Evolutionary conservation across 2,888 invertebrate genomes (phyloP), one percentile per base, ranked within the genome.

Genomic region (Tromatobia lineatoria): DNA sequence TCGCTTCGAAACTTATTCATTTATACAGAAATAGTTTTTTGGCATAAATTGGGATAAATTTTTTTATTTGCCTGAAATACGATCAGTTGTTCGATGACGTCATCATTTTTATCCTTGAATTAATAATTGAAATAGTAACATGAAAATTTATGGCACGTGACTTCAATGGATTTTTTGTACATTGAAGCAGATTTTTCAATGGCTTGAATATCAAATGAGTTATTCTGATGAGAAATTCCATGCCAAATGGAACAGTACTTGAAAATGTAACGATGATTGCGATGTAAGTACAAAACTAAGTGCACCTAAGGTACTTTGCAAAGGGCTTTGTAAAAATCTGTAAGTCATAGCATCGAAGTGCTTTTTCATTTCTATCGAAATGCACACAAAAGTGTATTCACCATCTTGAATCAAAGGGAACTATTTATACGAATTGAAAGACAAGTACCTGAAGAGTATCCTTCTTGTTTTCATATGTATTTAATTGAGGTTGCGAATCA

Each of bases 371-470:
- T 38, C 38, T 10, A 10, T 7, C 38, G 10, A 38, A 38, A 38
- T 38, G 10, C 38, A 38, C 10, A 38, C 38, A 38, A 8, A 38
- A 38, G 50, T 75, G 25, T 57, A 34, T 52, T 67, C 64, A 67
- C 47, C 54, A 79, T 83, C 42, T 10, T 47, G 57, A 69, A 76
- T 66, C 75, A 71, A 71, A n/a, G 59, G 83, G 25, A 13, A 79
- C 74, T 50, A 75, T 61, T 52, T 73, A n/a, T 13, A 6, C 69
- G 64, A 57, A 15, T 50, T 50, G 50, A 50, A 7, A 38, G 15
- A 13, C 54, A 52, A 54, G 47, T 42, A 61, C 42, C 52, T 29
- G 6, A 29, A 38, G 13, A 45, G 13, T 57, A 25, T 64, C 29
- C 61, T n/a, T 57, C 25, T 75, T 75, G 52, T 59, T 38, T 38